Evolutionary conservation across 2,888 invertebrate genomes (phyloP).

Genomic region (Galeruca laticollis): DNA sequence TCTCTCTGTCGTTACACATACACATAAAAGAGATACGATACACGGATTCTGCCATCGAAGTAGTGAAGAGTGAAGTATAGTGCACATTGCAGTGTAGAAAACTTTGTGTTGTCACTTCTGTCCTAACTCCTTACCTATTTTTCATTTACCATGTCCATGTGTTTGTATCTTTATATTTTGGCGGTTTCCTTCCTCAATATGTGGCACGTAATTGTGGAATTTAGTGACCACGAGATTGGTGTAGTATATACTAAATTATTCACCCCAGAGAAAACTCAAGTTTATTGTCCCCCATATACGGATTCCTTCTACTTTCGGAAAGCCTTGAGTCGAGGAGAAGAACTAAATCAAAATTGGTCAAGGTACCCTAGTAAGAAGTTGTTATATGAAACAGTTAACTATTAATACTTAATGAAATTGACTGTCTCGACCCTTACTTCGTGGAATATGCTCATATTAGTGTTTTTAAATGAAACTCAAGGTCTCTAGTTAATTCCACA

Average conservation of each 20-base stretch:
- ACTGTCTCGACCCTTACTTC: no score
- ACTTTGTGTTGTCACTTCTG: slow-evolving; percentile 2
- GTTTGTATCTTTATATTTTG: no score
- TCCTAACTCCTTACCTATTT: slow-evolving; percentile 4
- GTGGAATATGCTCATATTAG: no score
- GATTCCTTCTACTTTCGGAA: slow-evolving; percentile 4
- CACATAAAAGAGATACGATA: no score
- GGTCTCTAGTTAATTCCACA: no score
- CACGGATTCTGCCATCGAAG: slow-evolving; percentile 1
- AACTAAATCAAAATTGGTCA: no score
- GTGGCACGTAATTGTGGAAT: neutral
- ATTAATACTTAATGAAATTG: no score
- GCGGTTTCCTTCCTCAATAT: slow-evolving; percentile 4
- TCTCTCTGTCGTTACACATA: no score
- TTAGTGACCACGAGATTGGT: slow-evolving; percentile 4
- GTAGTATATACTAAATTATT: slow-evolving; percentile 1
- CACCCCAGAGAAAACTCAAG: no score
- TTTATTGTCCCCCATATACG: neutral
- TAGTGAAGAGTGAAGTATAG: slow-evolving; percentile 1
- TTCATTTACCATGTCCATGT: slow-evolving; percentile 2
- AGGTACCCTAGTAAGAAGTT: no score
- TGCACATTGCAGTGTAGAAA: neutral
- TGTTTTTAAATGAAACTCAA: no score
- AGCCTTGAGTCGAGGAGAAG: slow-evolving; percentile 4
- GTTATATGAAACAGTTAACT: no score